phyloP scores from a whole-genome alignment of 2,113 vertebrate genomes.

The Craseonycteris thonglongyai region DNA sequence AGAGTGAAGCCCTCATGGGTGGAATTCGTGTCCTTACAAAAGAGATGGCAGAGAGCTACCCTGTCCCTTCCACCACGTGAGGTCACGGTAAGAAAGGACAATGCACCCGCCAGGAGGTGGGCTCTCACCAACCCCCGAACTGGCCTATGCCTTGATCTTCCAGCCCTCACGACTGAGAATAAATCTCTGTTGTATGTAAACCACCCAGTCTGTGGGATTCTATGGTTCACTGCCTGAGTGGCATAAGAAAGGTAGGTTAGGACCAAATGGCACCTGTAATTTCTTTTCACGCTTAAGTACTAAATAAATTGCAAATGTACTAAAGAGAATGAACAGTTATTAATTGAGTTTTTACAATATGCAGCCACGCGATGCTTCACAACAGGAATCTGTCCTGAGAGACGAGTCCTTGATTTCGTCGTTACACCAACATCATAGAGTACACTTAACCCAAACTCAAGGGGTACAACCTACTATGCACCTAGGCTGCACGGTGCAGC shows the following conservation, averaged over 20 bases:
- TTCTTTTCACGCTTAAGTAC: background rate
- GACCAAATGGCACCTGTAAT: background rate
- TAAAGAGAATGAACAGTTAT: background rate
- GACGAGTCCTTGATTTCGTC: background rate
- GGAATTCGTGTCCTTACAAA: background rate
- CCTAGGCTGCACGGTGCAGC: background rate
- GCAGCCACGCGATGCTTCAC: background rate
- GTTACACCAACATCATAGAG: background rate
- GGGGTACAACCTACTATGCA: background rate
- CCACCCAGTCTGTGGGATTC: background rate
- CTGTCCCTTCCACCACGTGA: background rate
- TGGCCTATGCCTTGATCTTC: background rate
- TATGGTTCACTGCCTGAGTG: background rate
- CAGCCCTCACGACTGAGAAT: background rate
- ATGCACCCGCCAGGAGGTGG: background rate
- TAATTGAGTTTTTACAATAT: background rate
- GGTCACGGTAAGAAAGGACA: background rate
- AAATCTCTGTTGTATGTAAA: background rate
- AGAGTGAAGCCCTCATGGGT: background rate
- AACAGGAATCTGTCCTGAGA: background rate
- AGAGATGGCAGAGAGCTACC: background rate
- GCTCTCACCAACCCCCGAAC: background rate
- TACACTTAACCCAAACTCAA: background rate
- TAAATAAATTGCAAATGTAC: constrained; percentile 8
- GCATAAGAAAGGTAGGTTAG: background rate